Conservation (phyloP, 1,140 invertebrate species). For the Anthonomus grandis region DNA sequence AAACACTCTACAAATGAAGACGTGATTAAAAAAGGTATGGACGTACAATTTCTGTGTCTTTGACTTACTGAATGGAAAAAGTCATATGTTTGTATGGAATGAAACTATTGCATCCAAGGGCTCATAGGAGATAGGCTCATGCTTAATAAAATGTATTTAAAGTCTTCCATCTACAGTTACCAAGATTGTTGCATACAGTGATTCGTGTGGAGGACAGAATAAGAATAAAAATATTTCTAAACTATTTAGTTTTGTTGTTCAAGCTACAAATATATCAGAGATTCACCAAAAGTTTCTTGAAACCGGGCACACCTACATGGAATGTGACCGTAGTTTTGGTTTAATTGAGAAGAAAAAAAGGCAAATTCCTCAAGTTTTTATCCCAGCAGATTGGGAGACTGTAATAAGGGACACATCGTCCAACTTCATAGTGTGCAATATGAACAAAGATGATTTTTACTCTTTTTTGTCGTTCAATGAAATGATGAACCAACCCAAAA, state of each 20-base stretch:
- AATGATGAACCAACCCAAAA: slow-evolving; percentile 4
- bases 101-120: slow-evolving; percentile 2
- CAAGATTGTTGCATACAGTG: slow-evolving; percentile 7
- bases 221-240: slow-evolving; percentile 12
- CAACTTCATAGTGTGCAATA: neutral
- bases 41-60: slow-evolving; percentile 4
- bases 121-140: slow-evolving; percentile 4
- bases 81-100: slow-evolving; percentile 7
- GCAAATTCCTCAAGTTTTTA: slow-evolving; percentile 9
- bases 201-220: no score
- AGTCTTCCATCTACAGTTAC: neutral
- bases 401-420: slow-evolving; percentile 1
- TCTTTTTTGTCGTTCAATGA: neutral
- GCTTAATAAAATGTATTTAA: slow-evolving; percentile 7
- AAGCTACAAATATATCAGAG: slow-evolving; percentile 2
- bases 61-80: slow-evolving; percentile 6
- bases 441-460: slow-evolving; percentile 7
- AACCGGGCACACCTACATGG: slow-evolving; percentile 1
- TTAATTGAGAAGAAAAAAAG: slow-evolving; percentile 7
- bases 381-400: neutral
- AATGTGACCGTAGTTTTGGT: slow-evolving; percentile 6
- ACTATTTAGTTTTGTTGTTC: slow-evolving; percentile 10
- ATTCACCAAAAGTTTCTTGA: slow-evolving; percentile 3
- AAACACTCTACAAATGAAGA: slow-evolving; percentile 1
- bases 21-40: neutral